Conservation (phyloP, 2,113 vertebrate species). For the Seriola quinqueradiata region DNA sequence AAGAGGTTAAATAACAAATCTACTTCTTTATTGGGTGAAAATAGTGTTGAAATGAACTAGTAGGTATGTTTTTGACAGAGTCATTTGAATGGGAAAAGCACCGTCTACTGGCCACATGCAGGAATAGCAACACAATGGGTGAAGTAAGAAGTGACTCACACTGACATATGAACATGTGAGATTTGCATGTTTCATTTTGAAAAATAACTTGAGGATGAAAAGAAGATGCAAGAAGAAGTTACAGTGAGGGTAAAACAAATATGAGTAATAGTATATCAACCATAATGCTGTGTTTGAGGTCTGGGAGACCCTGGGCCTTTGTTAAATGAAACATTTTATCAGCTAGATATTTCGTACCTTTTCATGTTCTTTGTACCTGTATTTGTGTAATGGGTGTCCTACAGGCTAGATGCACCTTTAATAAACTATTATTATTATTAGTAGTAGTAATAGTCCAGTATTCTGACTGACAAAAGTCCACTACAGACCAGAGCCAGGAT, state of each 20-base stretch:
- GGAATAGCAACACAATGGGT: constrained; percentile 60
- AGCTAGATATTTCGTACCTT: too few species aligned
- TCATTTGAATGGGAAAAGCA: constrained; percentile 78
- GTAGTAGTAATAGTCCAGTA: neutral
- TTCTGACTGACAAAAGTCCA: neutral
- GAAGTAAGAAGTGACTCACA: neutral
- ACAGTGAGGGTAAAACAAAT: neutral
- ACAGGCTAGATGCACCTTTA: too few species aligned
- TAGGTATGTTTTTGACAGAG: constrained; percentile 23
- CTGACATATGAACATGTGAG: neutral
- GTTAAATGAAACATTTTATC: neutral
- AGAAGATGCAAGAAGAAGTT: neutral
- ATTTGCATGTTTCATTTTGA: neutral
- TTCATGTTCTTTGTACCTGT: too few species aligned
- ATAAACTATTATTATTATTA: too few species aligned
- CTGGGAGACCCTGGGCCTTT: neutral
- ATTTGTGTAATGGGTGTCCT: too few species aligned
- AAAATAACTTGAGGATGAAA: neutral
- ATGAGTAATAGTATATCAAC: neutral
- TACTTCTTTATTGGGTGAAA: constrained; percentile 61
- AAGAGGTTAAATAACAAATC: constrained; percentile 77
- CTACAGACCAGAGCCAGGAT: neutral
- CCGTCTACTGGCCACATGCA: constrained; percentile 74
- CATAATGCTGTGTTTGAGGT: neutral
- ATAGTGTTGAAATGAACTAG: constrained; percentile 57